Base-by-base conservation (phyloP, 2,113 vertebrate species). In the Cyanoderma ruficeps region DNA sequence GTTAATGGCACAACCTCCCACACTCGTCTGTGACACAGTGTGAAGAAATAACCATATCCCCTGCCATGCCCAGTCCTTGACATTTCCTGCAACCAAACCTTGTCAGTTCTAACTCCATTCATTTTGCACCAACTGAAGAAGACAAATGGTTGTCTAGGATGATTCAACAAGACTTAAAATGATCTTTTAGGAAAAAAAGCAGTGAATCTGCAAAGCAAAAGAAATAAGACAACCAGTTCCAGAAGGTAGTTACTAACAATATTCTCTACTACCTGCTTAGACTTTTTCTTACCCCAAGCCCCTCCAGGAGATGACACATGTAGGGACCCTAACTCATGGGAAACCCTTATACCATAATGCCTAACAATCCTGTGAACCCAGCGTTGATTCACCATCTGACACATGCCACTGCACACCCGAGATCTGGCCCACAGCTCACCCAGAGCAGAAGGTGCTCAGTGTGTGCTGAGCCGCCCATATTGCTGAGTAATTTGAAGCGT, bases 11-110 rank as follows among this genome's bases (percentile, higher is more conserved):
- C 15, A 80, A 28, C 3, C 10, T 68, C n/a, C 27, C 46, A 21
- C 3, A 3, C 6, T 2, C 0, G 0, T 28, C 50, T 75, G 28
- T 56, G 67, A 19, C 46, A 49, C 8, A 52, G 6, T 24, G 22
- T 16, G 28, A 76, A 88, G 63, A 52, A 71, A 39, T 3, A 56
- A 2, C 6, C 49, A 25, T 2, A 90, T 44, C 9, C 16, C 24
- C 15, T 56, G 21, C 22, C 41, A n/a, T 49, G 6, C 18, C n/a
- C 28, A 31, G 49, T 7, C 24, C 41, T 59, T 53, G 27, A 20
- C 13, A 55, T 52, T 82, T 68, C 30, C 50, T 64, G 28, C 31
- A 47, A 33, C 15, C 6, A 15, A 82, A 53, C 7, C 10, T 46
- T 10, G 33, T 8, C 24, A n/a, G 15, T 71, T 46, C 85, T 68